phyloP scores from a whole-genome alignment of 1,140 invertebrate species.

The Gryllus bimaculatus region DNA sequence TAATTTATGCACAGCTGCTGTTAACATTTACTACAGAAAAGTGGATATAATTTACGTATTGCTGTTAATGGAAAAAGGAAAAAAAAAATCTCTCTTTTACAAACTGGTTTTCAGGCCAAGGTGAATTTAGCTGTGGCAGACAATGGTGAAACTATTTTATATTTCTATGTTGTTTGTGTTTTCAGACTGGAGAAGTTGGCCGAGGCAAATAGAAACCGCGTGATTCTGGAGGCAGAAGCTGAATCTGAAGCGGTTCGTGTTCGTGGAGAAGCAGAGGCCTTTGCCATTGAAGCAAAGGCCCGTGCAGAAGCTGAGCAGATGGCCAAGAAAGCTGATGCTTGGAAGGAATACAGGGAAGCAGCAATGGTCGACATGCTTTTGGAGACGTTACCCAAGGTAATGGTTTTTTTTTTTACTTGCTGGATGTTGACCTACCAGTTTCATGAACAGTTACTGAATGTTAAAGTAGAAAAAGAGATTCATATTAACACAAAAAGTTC shows the following conservation, averaged over 20 bases:
- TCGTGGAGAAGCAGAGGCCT: conserved; percentile 84
- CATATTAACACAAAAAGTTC: no score
- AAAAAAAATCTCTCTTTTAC: no score
- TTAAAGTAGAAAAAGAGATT: no score
- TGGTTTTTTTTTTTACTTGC: no score
- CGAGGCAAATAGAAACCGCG: conserved; percentile 77
- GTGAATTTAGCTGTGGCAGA: no score
- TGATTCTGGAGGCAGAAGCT: conserved; percentile 85
- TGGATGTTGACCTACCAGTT: no score
- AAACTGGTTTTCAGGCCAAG: no score
- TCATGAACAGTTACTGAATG: no score
- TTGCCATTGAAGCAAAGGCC: conserved; percentile 85
- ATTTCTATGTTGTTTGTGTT: background rate
- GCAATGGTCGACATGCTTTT: conserved; percentile 97
- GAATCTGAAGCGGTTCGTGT: conserved; percentile 81
- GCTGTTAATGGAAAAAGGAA: background rate
- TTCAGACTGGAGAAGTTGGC: conserved; percentile 79
- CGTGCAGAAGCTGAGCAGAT: conserved; percentile 94
- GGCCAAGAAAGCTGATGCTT: conserved; percentile 92
- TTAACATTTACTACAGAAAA: no score
- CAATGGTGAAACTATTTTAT: no score
- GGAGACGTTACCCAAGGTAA: conserved; percentile 88
- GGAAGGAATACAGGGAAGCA: conserved; percentile 90
- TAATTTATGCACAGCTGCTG: no score
- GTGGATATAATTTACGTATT: background rate